These are phyloP conservation scores for Phaonia tiefii DNA, from an alignment of 2,888 invertebrate species.

Conservation along the genomic window DNA sequence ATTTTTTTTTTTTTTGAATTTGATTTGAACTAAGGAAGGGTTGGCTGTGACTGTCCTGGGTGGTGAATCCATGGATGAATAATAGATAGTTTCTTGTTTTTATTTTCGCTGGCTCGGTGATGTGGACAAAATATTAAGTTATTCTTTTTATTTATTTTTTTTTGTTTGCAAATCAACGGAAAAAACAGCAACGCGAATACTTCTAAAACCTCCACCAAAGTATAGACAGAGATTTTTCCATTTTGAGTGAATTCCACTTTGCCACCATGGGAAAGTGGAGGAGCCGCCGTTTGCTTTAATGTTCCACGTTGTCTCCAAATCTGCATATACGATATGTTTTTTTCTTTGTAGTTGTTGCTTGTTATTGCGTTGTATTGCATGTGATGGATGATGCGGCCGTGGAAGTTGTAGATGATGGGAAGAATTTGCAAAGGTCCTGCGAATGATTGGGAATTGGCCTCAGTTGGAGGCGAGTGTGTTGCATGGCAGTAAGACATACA, in stretches of 20 bases:
- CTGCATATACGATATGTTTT: conserved; percentile 53
- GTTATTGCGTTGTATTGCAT: conserved; percentile 35
- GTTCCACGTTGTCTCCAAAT: conserved; percentile 60
- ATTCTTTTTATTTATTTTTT: conserved; percentile 65
- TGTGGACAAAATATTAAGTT: conserved; percentile 71
- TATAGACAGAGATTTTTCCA: conserved; percentile 64
- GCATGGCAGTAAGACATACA: too few relatives aligned
- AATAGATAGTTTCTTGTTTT: conserved; percentile 68
- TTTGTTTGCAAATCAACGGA: conserved; percentile 15
- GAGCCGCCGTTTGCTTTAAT: conserved; percentile 59
- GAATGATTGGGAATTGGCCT: too few relatives aligned
- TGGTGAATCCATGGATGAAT: conserved; percentile 55
- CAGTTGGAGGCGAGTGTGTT: too few relatives aligned
- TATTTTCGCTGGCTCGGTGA: conserved; percentile 64
- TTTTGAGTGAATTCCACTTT: conserved; percentile 12
- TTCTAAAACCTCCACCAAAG: conserved; percentile 47
- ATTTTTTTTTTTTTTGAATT: neutral
- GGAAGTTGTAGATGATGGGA: too few relatives aligned
- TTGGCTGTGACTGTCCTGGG: neutral
- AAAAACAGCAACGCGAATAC: neutral
- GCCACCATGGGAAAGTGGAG: neutral
- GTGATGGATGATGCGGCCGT: conserved; percentile 21
- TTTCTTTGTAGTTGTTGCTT: conserved; percentile 26
- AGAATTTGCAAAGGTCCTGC: too few relatives aligned
- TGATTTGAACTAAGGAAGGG: neutral